Conservation (phyloP, 2,113 vertebrate species). For the Halcyon malimbica region DNA sequence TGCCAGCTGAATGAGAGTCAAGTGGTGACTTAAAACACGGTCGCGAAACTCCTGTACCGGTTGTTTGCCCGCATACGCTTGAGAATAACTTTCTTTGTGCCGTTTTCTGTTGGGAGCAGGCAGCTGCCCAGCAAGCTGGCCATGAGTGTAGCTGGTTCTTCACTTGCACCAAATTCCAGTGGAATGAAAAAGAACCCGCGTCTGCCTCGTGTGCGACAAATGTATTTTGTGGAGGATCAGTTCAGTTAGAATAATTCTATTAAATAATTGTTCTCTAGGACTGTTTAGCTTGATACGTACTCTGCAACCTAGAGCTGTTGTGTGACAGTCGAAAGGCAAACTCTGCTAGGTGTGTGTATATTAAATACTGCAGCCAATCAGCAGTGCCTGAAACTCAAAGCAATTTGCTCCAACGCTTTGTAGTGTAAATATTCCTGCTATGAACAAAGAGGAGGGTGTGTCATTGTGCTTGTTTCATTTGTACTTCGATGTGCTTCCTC, state of each 20-base stretch:
- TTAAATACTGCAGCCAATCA: neutral
- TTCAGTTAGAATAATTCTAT: neutral
- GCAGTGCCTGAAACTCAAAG: conserved; percentile 33
- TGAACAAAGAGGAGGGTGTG: conserved; percentile 64
- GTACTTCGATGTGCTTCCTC: conserved; percentile 15
- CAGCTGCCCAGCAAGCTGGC: neutral
- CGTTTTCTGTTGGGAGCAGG: neutral
- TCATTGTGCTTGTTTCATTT: conserved; percentile 1
- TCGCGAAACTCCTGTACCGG: neutral
- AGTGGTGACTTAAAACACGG: neutral
- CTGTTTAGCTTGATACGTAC: neutral
- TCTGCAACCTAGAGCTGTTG: neutral
- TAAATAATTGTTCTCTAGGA: neutral
- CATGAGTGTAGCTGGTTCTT: neutral
- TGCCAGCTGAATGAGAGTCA: neutral
- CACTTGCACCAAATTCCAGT: neutral
- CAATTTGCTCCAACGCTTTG: conserved; percentile 24
- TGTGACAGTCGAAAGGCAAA: conserved; percentile 28
- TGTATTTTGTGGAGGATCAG: neutral
- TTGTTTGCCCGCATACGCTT: neutral
- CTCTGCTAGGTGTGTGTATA: neutral
- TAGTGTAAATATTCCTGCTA: conserved; percentile 63
- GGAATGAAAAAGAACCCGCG: neutral
- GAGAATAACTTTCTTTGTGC: conserved; percentile 33
- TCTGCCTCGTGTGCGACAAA: neutral